These are phyloP conservation scores for Eudemis profundana DNA, from an alignment of 2,888 invertebrate genomes.

Conservation along the genomic window DNA sequence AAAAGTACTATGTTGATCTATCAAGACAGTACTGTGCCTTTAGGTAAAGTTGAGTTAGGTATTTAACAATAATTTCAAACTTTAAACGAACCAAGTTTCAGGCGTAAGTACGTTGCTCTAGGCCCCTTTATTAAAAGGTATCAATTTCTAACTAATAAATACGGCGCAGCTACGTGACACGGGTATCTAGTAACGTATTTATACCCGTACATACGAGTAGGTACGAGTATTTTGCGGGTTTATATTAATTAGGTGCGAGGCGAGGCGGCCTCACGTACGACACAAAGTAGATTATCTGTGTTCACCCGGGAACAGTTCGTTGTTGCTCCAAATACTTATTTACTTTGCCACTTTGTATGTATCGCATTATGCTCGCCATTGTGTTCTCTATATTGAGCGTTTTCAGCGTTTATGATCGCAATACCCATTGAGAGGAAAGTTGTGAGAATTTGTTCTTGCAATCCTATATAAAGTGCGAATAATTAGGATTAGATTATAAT, in stretches of 20 bases:
- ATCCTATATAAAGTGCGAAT: no score
- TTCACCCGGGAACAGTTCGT: conserved; percentile 48
- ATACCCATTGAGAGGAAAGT: not conserved
- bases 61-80: conserved; percentile 15
- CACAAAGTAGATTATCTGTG: conserved; percentile 65
- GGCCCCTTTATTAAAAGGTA: conserved; percentile 35
- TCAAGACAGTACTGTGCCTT: no score
- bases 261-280: conserved; percentile 59
- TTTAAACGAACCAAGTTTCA: conserved; percentile 13
- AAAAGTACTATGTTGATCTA: no score
- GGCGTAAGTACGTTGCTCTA: not conserved
- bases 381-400: not conserved
- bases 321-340: conserved; percentile 48
- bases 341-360: conserved; percentile 42
- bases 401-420: not conserved
- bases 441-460: not conserved
- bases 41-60: not conserved
- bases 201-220: conserved; percentile 27
- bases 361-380: conserved; percentile 16
- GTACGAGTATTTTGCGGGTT: conserved; percentile 53
- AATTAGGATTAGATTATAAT: no score
- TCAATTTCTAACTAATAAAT: conserved; percentile 44
- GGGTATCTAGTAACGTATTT: conserved; percentile 41
- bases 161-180: conserved; percentile 41
- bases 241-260: conserved; percentile 65